Evolutionary conservation across 1,140 invertebrate species (phyloP).

Genomic region (Triops cancriformis): DNA sequence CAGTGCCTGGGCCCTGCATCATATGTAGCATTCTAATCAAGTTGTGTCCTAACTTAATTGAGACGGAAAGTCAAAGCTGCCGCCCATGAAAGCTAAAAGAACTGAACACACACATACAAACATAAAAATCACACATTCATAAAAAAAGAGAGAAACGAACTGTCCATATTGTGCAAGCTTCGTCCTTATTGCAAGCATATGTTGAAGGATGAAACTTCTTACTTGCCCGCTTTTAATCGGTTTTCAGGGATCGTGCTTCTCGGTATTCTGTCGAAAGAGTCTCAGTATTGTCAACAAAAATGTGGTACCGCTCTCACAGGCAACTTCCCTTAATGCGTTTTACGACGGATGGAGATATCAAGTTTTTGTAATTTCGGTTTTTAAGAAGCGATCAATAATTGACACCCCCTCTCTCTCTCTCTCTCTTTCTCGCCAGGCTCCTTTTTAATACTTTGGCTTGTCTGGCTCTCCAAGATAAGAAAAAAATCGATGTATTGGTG

Average conservation of each 20-base stretch:
- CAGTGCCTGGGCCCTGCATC: neutral
- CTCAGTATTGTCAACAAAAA: neutral
- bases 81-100: neutral
- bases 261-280: neutral
- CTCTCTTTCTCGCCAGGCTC: neutral
- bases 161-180: neutral
- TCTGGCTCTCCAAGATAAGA: neutral
- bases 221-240: neutral
- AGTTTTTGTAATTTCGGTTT: neutral
- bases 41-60: neutral
- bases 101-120: neutral
- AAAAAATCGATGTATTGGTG: neutral
- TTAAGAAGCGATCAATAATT: constrained; percentile 10
- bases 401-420: neutral
- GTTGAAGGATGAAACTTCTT: too few species aligned
- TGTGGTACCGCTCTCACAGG: neutral
- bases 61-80: neutral
- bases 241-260: neutral
- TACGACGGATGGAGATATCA: neutral
- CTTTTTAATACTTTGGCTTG: neutral
- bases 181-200: too few species aligned
- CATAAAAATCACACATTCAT: neutral
- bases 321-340: neutral
- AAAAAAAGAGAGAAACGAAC: neutral
- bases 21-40: neutral